phyloP scores from a whole-genome alignment of 2,797 vertebrate species.

The Anabas testudineus region DNA sequence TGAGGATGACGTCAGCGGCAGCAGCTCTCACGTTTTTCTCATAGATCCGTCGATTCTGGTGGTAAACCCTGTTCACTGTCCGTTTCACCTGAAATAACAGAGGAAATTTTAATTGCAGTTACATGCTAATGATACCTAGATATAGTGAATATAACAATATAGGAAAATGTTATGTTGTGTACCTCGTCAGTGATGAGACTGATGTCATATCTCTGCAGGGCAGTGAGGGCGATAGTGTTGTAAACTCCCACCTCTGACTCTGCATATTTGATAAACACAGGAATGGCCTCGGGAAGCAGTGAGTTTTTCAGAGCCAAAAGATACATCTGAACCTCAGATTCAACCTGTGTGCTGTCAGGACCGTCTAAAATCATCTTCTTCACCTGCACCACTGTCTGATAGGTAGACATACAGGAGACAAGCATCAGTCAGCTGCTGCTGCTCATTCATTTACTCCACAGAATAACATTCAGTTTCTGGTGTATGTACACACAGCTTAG shows the following conservation, averaged over 20 bases:
- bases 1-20: conserved; percentile 92
- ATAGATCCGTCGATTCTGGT: conserved; percentile 91
- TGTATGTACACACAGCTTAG: neutral
- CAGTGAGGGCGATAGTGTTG: conserved; percentile 88
- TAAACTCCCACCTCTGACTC: conserved; percentile 89
- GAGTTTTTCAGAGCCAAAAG: conserved; percentile 95
- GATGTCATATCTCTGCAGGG: conserved; percentile 91
- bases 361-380: conserved; percentile 92
- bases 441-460: neutral
- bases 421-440: conserved; percentile 1
- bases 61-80: conserved; percentile 95
- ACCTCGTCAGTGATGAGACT: conserved; percentile 91
- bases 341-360: conserved; percentile 85
- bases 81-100: conserved; percentile 86
- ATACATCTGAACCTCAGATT: conserved; percentile 90
- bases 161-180: conserved; percentile 6
- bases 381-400: conserved; percentile 89
- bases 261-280: conserved; percentile 88
- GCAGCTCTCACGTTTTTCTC: conserved; percentile 94
- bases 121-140: neutral
- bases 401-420: conserved; percentile 21
- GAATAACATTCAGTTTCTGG: neutral
- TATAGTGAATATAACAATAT: neutral
- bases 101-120: neutral
- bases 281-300: conserved; percentile 91